Base-by-base conservation (phyloP, 2,888 invertebrate species). In the Hetaerina titia region DNA sequence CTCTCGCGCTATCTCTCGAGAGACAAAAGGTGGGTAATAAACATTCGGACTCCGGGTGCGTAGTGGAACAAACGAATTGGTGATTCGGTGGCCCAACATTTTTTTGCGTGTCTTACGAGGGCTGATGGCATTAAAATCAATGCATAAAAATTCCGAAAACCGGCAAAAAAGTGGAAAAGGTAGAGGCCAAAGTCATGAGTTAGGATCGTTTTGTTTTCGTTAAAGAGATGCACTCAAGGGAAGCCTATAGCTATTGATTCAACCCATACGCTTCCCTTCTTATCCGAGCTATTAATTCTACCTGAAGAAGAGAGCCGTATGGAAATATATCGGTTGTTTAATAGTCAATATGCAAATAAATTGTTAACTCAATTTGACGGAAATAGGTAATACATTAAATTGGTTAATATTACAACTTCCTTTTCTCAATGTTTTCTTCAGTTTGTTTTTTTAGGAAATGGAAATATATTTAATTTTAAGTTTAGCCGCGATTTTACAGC, bases 101-200 rank as follows among this genome's bases (percentile, higher is more conserved):
- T 89, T 89, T 89, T 89, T n/a, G 89, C 89, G n/a, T 57, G 89
- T 58, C 56, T n/a, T 89, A 58, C 89, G 58, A 56, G 57, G 58
- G 45, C 15, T 56, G 56, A n/a, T n/a, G 89, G 58, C 19, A 89
- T 57, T n/a, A 58, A 89, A 56, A 89, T 58, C 89, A 57, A 89
- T 56, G 58, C 56, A 57, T 58, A n/a, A 19, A 89, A 89, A 56
- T 89, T 81, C 25, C 81, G 9, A 11, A 13, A 13, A 11, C 31
- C 25, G 25, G 31, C 31, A 81, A 45, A 31, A 81, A 31, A 81
- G 81, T 69, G 81, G 81, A 81, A 31, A n/a, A 11, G 81, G 81
- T 81, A 81, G 25, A 81, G 81, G 25, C 31, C 31, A 45, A 31
- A 25, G 81, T 15, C 31, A 31, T 31, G 81, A 81, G 81, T 81